phyloP scores from a whole-genome alignment of 2,113 vertebrate species.

The Sphaerodactylus townsendi region DNA sequence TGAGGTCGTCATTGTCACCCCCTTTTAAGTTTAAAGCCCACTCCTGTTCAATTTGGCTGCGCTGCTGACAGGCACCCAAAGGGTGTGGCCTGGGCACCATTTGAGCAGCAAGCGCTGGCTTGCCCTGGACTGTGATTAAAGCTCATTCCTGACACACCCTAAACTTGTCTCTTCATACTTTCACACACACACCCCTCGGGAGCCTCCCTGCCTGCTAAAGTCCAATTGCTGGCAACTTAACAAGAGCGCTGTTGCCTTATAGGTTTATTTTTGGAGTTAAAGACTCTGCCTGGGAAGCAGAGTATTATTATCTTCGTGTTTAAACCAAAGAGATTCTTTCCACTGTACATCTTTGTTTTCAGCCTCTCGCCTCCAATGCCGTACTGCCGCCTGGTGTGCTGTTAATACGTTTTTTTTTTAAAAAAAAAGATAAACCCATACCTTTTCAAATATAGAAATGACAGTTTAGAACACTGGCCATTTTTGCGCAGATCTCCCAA shows the following conservation, averaged over 20 bases:
- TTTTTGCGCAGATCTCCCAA: background rate
- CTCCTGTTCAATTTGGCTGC: background rate
- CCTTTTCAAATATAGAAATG: background rate
- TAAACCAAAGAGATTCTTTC: background rate
- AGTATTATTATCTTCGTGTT: background rate
- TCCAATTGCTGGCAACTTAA: constrained; percentile 16
- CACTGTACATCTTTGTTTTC: background rate
- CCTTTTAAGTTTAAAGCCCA: background rate
- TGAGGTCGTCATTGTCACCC: background rate
- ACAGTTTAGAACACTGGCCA: background rate
- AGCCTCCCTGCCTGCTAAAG: constrained; percentile 24
- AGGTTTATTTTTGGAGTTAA: background rate
- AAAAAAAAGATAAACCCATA: background rate
- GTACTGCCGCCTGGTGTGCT: background rate
- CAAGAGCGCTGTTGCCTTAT: background rate
- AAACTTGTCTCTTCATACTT: constrained; percentile 39
- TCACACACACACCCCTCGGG: constrained; percentile 30
- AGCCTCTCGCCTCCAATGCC: background rate
- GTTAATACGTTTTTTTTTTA: background rate
- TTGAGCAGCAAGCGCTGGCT: constrained; percentile 12
- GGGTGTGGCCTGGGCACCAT: background rate
- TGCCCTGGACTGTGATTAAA: constrained; percentile 16
- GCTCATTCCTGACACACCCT: constrained; percentile 31
- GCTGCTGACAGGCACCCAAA: background rate
- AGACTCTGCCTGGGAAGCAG: background rate